These are phyloP conservation scores for Pterostichus niger DNA, from an alignment of 2,888 invertebrate genomes.

Conservation along the genomic window DNA sequence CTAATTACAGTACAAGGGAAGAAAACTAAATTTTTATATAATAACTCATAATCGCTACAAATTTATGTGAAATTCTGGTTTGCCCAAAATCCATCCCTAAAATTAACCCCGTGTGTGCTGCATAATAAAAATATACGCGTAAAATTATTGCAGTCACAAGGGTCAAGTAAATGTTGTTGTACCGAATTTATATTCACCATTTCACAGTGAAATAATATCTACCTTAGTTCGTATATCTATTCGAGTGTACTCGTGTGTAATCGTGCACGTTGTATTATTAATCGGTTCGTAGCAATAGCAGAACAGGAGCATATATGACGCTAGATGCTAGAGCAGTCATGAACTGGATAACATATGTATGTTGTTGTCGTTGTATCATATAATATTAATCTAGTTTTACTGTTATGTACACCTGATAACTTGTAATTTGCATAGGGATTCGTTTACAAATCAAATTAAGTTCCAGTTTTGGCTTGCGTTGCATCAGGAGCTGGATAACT, in stretches of 20 bases:
- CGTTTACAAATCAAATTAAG: slow-evolving; percentile 43
- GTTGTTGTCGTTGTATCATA: slow-evolving; percentile 17
- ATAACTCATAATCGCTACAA: too few relatives aligned
- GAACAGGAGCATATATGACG: slow-evolving; percentile 27
- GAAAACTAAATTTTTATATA: too few relatives aligned
- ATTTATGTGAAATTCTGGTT: too few relatives aligned
- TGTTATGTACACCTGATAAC: slow-evolving; percentile 46
- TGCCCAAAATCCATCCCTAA: too few relatives aligned
- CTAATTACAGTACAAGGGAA: too few relatives aligned
- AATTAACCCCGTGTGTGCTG: too few relatives aligned
- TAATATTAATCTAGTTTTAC: slow-evolving; percentile 50
- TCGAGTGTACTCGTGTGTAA: slow-evolving; percentile 14
- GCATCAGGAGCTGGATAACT: slow-evolving; percentile 1
- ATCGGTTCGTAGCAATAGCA: slow-evolving; percentile 19
- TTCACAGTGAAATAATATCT: slow-evolving; percentile 21
- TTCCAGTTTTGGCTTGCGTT: slow-evolving; percentile 27
- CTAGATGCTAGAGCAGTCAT: not conserved
- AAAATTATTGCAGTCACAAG: not conserved
- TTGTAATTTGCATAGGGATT: slow-evolving; percentile 46
- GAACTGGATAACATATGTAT: slow-evolving; percentile 31
- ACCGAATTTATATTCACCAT: not conserved
- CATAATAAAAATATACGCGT: not conserved
- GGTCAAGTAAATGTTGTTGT: slow-evolving; percentile 5
- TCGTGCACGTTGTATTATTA: slow-evolving; percentile 46
- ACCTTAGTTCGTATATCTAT: slow-evolving; percentile 11